Base-by-base conservation (phyloP, 1,140 invertebrate genomes). In the Tetramorium alpestre region DNA sequence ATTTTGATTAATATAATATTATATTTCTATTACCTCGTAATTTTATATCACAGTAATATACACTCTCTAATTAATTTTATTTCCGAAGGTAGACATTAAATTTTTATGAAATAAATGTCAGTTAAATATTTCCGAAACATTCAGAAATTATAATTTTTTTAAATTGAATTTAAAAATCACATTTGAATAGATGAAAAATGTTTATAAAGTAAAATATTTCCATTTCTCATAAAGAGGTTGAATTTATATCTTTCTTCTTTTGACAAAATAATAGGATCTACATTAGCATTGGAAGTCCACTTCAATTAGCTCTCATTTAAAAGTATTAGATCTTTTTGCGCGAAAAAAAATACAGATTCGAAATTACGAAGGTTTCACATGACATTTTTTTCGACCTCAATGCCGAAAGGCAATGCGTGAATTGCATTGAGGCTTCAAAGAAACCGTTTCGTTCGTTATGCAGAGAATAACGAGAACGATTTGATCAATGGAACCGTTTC, bases 401-500 rank as follows among this genome's bases (percentile, higher is more conserved):
- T 58, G 6, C 33, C 38, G 65, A 69, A 44, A 41, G 38, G 22
- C 49, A 70, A 5, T 69, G 54, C 38, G 41, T 73, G 41, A 28
- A 38, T 60, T 58, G 51, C 16, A 60, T 72, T 38, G 49, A 51
- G 56, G 22, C 73, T 88, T 82, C 47, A 67, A 85, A 70, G 81
- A 33, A 25, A 85, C 70, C 81, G 75, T 44, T 90, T 88, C 73
- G 70, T 88, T 90, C 89, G 76, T 86, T 88, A 90, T 75, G 58
- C 41, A 22, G 41, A n/a, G 58, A 86, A 77, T 88, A 91, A 90
- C 89, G 86, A 90, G 80, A 41, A 13, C 77, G 56, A 87, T 90
- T 84, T 73, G 80, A 90, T 90, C 87, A 86, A 62, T 73, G 62
- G 81, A 84, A 62, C 82, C 89, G 88, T 90, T 90, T 91, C 90